Conservation (phyloP, 2,888 invertebrate genomes). For the Yponomeuta sedellus region DNA sequence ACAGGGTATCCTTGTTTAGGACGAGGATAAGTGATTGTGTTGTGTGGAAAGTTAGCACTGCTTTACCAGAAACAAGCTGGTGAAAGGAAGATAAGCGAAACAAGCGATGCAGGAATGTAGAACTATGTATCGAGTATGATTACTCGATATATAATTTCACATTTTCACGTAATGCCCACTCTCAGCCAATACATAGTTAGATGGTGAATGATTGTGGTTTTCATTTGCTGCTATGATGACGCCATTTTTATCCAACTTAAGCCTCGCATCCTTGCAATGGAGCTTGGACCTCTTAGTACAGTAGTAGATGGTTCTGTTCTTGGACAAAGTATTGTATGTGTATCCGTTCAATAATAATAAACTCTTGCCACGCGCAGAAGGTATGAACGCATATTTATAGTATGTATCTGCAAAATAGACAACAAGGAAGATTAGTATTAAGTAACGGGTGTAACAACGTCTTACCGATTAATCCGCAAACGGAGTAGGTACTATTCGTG, state of each 20-base stretch:
- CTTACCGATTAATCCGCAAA: too few species aligned
- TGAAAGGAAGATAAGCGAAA: too few species aligned
- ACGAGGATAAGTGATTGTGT: too few species aligned
- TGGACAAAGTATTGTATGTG: neutral
- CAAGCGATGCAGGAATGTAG: too few species aligned
- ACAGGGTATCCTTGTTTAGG: too few species aligned
- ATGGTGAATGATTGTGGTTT: neutral
- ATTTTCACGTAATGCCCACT: neutral
- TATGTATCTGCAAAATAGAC: neutral
- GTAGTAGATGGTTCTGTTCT: neutral
- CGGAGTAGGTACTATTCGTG: too few species aligned
- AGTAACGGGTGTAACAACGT: too few species aligned
- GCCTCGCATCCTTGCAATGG: neutral
- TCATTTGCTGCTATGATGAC: neutral
- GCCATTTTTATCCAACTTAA: neutral
- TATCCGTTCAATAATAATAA: neutral
- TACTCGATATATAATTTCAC: neutral
- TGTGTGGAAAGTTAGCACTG: too few species aligned
- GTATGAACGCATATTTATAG: neutral
- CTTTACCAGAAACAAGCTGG: too few species aligned
- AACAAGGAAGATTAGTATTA: neutral
- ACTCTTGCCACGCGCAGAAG: neutral
- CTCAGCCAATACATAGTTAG: neutral
- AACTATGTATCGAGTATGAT: too few species aligned
- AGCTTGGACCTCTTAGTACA: neutral